Evolutionary conservation across 2,113 vertebrate species (phyloP).

Genomic region (Mystacornis crossleyi): DNA sequence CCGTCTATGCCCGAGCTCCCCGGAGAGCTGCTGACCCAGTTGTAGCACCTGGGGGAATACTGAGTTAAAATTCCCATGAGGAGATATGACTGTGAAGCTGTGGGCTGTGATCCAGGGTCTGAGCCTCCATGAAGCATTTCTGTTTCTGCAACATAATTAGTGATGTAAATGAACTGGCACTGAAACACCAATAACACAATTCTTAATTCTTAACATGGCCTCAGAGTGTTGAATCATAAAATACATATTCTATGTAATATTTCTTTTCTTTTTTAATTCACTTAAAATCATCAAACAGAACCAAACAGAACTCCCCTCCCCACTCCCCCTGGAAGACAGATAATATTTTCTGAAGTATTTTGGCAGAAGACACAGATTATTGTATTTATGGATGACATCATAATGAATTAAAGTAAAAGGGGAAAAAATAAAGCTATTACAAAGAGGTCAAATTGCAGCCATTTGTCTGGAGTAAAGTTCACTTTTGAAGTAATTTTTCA

Average conservation of each 20-base stretch:
- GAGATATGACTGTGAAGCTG: not conserved
- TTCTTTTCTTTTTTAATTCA: not conserved
- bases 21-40: not conserved
- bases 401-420: conserved; percentile 23
- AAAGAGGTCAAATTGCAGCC: conserved; percentile 43
- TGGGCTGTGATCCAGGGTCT: not conserved
- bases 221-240: not conserved
- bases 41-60: not conserved
- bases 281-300: not conserved
- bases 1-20: accelerated
- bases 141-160: not conserved
- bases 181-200: not conserved
- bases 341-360: conserved; percentile 8
- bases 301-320: not conserved
- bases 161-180: not conserved
- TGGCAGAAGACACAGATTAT: conserved; percentile 13
- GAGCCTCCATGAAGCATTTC: not conserved
- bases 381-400: conserved; percentile 33
- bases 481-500: conserved; percentile 39
- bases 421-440: conserved; percentile 19
- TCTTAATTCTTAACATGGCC: not conserved
- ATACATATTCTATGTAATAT: not conserved
- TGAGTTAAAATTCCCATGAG: not conserved
- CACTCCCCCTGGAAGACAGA: not conserved
- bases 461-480: not conserved